A percentile compares a stretch with the other conserved stretches of the same genome.
These are phyloP conservation scores for Pelecanoides urinatrix DNA, from an alignment of 2,113 vertebrate species.

Conservation along the genomic window DNA sequence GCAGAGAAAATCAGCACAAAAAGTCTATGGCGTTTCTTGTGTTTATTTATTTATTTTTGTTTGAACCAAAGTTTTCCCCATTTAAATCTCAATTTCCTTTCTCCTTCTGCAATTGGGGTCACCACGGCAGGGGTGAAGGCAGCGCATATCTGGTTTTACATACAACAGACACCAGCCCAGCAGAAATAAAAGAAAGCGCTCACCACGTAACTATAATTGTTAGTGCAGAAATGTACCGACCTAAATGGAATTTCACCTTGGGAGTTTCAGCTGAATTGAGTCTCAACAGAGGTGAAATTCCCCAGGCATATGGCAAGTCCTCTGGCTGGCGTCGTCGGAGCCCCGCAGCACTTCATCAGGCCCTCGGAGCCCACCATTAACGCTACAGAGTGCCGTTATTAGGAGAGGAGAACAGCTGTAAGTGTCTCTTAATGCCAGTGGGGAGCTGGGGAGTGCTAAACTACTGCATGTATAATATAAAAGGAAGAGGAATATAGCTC, in stretches of 20 bases:
- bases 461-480: slow-evolving; percentile 13
- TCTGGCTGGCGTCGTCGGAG: not conserved
- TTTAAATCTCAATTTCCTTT: slow-evolving; percentile 24
- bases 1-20: not conserved
- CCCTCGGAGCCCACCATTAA: slow-evolving; percentile 16
- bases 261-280: slow-evolving; percentile 13
- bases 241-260: slow-evolving; percentile 58
- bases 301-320: slow-evolving; percentile 21
- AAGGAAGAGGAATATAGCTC: not conserved
- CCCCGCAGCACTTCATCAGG: not conserved
- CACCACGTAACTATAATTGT: not conserved
- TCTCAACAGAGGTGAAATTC: slow-evolving; percentile 3
- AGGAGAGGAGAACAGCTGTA: slow-evolving; percentile 23
- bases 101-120: slow-evolving; percentile 31
- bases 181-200: not conserved
- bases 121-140: not conserved
- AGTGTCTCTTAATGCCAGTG: slow-evolving; percentile 16
- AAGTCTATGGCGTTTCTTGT: not conserved
- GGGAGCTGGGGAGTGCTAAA: slow-evolving; percentile 23
- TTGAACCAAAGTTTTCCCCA: slow-evolving; percentile 4
- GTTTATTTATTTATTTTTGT: not conserved
- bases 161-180: not conserved
- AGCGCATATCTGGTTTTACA: not conserved
- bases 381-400: not conserved
- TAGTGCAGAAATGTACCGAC: not conserved